Base-by-base conservation (phyloP, 2,888 invertebrate species). In the Athripsodes cinereus region DNA sequence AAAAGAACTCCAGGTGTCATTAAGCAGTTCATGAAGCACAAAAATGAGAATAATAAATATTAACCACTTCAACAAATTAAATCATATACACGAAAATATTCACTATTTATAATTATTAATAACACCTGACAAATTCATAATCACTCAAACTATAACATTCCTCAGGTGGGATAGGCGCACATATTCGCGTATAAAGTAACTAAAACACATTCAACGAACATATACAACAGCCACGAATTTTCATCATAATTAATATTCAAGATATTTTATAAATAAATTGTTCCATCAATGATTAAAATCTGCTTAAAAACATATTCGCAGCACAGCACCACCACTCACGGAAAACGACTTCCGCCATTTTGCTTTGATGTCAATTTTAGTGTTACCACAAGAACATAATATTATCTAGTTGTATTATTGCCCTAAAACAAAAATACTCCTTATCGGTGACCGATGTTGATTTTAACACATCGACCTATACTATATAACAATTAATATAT, bases 101-200 rank as follows among this genome's bases (percentile, higher is more conserved):
- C 13, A 40, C 40, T 40, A 40, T 40, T 16, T 3, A 8, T 40
- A 40, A 40, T 40, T 8, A 40, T 40, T 40, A 73, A 77, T 77
- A 79, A 78, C 80, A 80, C 79, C 79, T 80, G 78, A 80, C 79
- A 76, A 72, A 76, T 78, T 76, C 79, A 80, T 78, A 79, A 80
- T 79, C 78, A 77, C 77, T 78, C 78, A 78, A 80, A 80, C 78
- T 74, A 74, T 57, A 79, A 79, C 81, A 81, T 81, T 81, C 81
- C 81, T 82, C 81, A 82, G 81, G 81, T 82, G 81, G 81, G 79
- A 78, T 74, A 75, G 70, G 56, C 61, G 51, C 57, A 57, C 60
- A 60, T 60, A 60, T 60, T 60, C 50, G 26, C 46, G 49, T 51
- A 52, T 52, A 60, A 60, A 57, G 51, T 60, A 60, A 57, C 60